Evolutionary conservation across 2,888 invertebrate species (phyloP).

Genomic region (Caenorhabditis angaria): DNA sequence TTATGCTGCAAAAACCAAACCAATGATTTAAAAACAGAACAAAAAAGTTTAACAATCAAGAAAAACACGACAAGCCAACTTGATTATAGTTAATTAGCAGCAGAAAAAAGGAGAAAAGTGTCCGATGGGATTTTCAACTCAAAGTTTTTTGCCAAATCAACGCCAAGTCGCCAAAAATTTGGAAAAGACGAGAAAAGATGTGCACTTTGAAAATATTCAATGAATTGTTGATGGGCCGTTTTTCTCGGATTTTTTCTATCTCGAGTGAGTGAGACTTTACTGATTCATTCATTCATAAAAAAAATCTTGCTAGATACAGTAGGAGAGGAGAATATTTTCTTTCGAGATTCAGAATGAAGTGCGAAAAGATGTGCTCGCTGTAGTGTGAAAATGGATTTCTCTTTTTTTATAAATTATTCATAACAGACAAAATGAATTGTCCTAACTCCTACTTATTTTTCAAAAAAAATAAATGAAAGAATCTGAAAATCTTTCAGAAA

Average conservation of each 20-base stretch:
- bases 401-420: too few species aligned
- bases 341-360: neutral
- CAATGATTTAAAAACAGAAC: conserved; percentile 14
- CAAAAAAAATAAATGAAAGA: neutral
- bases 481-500: neutral
- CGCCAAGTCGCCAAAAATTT: neutral
- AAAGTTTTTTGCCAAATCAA: too few species aligned
- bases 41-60: too few species aligned
- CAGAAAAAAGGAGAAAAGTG: neutral
- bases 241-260: neutral
- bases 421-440: conserved; percentile 15
- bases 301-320: too few species aligned
- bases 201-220: conserved; percentile 15
- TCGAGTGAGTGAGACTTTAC: too few species aligned
- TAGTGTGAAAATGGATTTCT: conserved; percentile 41
- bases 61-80: neutral
- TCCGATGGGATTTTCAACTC: neutral
- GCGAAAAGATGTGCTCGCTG: conserved; percentile 27
- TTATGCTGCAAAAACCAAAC: conserved; percentile 7
- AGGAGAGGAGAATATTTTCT: neutral
- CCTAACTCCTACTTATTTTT: conserved; percentile 14
- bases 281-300: too few species aligned
- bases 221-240: neutral
- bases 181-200: neutral
- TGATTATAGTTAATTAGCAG: neutral